Percentiles rank a stretch among this genome's conserved stretches.
Conservation (phyloP, 2,113 vertebrate genomes). For the Oceanites oceanicus region DNA sequence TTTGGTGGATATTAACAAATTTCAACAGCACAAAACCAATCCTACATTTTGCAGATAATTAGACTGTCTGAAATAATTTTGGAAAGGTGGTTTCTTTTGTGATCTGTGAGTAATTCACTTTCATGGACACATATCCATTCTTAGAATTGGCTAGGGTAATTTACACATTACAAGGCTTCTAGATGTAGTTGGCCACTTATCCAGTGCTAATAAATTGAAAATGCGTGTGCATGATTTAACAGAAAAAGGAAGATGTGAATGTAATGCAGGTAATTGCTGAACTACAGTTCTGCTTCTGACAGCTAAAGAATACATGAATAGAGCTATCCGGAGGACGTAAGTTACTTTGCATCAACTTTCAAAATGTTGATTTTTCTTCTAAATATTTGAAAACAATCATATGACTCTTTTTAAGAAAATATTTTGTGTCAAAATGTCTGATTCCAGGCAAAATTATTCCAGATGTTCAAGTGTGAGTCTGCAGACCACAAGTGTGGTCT, state of each 20-base stretch:
- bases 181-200: conserved; percentile 39
- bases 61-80: conserved; percentile 61
- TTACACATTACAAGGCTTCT: conserved; percentile 56
- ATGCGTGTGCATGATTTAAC: conserved; percentile 52
- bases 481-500: neutral
- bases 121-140: conserved; percentile 39
- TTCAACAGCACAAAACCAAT: conserved; percentile 51
- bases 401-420: neutral
- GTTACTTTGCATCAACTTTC: neutral
- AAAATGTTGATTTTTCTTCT: conserved; percentile 16
- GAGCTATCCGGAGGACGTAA: neutral
- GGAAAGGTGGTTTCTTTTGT: conserved; percentile 61
- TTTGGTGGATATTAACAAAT: conserved; percentile 66
- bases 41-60: conserved; percentile 58
- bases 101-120: conserved; percentile 65
- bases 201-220: conserved; percentile 56
- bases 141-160: conserved; percentile 51
- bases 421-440: neutral
- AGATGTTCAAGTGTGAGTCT: neutral
- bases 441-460: neutral
- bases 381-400: conserved; percentile 16
- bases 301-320: conserved; percentile 15
- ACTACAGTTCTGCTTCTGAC: neutral
- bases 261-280: conserved; percentile 45
- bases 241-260: conserved; percentile 39